These are phyloP conservation scores for Rhombomys opimus DNA, from an alignment of 2,113 vertebrate genomes.

Conservation along the genomic window DNA sequence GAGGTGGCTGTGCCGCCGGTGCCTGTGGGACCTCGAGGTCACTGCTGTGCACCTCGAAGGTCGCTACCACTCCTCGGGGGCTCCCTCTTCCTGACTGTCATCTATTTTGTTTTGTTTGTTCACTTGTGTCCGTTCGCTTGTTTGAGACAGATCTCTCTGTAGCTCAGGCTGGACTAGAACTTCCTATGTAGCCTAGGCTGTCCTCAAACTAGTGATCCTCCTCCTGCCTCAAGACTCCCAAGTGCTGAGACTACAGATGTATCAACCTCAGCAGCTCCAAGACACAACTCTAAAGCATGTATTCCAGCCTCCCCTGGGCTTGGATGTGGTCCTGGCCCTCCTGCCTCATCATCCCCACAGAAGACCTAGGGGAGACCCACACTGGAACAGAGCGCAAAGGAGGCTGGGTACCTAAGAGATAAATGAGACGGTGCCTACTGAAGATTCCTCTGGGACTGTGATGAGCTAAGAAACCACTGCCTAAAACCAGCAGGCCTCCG, in stretches of 20 bases:
- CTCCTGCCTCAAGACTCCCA: not conserved
- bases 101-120: not conserved
- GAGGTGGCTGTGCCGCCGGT: not conserved
- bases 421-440: not conserved
- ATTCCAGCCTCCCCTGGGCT: not conserved
- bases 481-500: not conserved
- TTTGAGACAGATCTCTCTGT: not conserved
- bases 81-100: not conserved
- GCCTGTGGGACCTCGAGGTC: not conserved
- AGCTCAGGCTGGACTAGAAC: not conserved
- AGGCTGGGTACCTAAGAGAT: not conserved
- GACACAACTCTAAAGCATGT: too few species aligned
- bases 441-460: not conserved
- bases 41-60: fast-evolving
- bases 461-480: not conserved
- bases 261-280: not conserved
- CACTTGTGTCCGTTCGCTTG: too few species aligned
- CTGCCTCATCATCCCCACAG: fast-evolving
- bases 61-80: fast-evolving
- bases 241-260: not conserved
- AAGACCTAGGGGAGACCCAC: not conserved
- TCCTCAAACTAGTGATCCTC: not conserved
- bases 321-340: fast-evolving
- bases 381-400: not conserved
- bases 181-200: not conserved